Base-by-base conservation (phyloP, 2,113 vertebrate species). In the Ailuropoda melanoleuca region DNA sequence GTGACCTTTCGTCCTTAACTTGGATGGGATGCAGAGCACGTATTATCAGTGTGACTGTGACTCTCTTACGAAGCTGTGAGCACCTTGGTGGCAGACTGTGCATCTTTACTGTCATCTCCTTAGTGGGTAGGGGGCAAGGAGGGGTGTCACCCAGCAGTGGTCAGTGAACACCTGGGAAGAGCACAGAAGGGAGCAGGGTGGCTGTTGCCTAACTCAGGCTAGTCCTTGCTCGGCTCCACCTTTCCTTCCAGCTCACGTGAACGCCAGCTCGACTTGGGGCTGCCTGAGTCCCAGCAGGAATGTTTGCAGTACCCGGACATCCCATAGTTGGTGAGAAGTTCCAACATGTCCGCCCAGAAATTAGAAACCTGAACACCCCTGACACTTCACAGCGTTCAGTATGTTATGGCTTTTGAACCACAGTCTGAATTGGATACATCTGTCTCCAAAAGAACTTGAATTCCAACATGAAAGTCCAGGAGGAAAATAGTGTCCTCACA, bases 361-460 rank as follows among this genome's bases (percentile, higher is more conserved):
- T 77, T 53, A 78, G 80, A 98, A 96, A 97, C 88, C 93, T 48
- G 58, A 64, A 87, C 29, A 39, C 23, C 37, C 60, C 24, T 18
- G 26, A 66, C 19, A 23, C 64, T 87, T 92, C 78, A 90, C 70
- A 85, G 70, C 43, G 3, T 75, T 94, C 9, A 29, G 18, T 23
- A 34, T 78, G 29, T 87, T 87, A 55, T 18, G 34, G 60, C 50
- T 85, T 95, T 94, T 95, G 88, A 75, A 88, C 7, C n/a, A 31
- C 48, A 46, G 62, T 62, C 68, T 68, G 80, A 97, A 97, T 70
- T 94, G 91, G 88, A 92, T 37, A 93, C 75, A 95, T 74, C 90
- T 84, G 74, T 97, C 75, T 90, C 92, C 78, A 75, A 82, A 98
- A 86, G 78, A 92, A 80, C 34, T 94, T 55, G 31, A 92, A 2